A percentile compares a stretch with the other conserved stretches of the same genome.
Conservation (phyloP, 1,140 invertebrate species). For the Tetraneura akinire region DNA sequence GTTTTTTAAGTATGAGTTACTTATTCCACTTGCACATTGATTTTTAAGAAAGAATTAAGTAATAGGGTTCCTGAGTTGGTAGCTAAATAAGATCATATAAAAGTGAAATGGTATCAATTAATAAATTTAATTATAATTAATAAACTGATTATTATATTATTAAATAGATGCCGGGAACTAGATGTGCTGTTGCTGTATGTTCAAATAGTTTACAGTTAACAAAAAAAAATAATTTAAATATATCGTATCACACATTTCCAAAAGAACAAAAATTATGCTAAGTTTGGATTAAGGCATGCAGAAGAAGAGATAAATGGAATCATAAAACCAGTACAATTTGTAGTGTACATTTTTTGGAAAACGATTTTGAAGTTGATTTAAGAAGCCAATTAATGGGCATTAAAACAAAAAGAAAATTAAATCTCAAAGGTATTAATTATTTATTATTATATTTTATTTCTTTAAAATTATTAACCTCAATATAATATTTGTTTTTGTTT, state of each 20-base stretch:
- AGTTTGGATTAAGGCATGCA: not conserved
- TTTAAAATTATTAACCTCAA: not conserved
- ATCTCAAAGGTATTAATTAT: no score
- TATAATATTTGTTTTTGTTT: not conserved
- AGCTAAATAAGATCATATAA: not conserved
- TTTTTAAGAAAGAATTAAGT: no score
- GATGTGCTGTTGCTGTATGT: no score
- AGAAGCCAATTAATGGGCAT: no score
- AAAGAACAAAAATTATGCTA: not conserved
- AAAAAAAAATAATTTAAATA: not conserved
- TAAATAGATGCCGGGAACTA: conserved; percentile 5
- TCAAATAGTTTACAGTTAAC: not conserved
- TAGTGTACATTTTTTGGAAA: not conserved
- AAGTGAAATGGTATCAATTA: not conserved
- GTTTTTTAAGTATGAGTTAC: not conserved
- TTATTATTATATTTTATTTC: not conserved
- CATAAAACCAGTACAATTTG: not conserved
- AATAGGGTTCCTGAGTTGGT: no score
- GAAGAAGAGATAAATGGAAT: not conserved
- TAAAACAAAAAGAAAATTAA: no score
- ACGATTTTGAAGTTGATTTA: no score
- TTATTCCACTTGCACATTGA: no score
- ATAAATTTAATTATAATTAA: no score
- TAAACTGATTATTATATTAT: no score
- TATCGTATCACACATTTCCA: not conserved